Evolutionary conservation across 2,797 vertebrate species (phyloP).

Genomic region (Coluber constrictor): DNA sequence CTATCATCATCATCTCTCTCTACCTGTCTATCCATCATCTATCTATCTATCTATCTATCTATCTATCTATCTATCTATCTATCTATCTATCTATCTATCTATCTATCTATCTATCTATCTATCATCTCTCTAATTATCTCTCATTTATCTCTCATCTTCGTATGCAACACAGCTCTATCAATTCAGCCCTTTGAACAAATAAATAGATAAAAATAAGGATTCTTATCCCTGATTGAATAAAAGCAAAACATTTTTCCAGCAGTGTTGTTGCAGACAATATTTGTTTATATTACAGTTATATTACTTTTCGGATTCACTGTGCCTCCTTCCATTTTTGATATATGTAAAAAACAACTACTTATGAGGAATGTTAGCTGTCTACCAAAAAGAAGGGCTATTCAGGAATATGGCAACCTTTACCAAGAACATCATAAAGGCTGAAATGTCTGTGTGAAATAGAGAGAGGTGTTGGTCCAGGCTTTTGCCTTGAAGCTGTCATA

Average conservation of each 20-base stretch:
- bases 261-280: neutral
- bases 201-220: neutral
- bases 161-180: neutral
- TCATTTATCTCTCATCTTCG: neutral
- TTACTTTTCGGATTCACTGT: neutral
- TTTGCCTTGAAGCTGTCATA: neutral
- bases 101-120: neutral
- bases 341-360: neutral
- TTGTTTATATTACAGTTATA: neutral
- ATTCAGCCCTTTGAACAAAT: neutral
- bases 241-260: neutral
- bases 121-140: neutral
- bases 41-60: too few species aligned
- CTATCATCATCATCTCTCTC: neutral
- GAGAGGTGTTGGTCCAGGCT: too few species aligned
- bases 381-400: neutral
- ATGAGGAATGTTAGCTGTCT: neutral
- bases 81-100: neutral
- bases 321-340: neutral
- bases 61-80: too few species aligned
- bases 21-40: too few species aligned
- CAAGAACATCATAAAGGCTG: neutral
- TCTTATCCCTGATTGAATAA: neutral
- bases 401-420: neutral
- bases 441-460: neutral